Base-by-base conservation (phyloP, 1,140 invertebrate species). In the Triops cancriformis region DNA sequence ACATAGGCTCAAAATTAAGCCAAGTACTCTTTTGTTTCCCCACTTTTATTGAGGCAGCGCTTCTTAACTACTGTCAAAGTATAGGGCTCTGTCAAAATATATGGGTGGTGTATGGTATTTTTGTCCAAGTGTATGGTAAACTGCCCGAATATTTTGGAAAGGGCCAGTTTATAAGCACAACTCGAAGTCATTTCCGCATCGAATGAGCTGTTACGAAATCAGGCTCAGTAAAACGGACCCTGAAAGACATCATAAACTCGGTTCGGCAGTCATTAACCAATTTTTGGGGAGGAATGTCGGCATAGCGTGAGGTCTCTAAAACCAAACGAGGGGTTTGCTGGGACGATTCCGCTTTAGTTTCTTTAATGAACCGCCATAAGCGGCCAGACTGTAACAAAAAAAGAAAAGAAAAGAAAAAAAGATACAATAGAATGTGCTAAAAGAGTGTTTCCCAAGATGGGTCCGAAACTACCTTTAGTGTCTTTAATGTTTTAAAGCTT, bases 321-420 rank as follows among this genome's bases (percentile, higher is more conserved):
- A 64, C 51, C 51, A 64, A 64, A n/a, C 14, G n/a, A 64, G 23
- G 51, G 51, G 31, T 37, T 64, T 23, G 51, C 18, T 23, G 3
- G 51, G 51, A 23, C 1, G n/a, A 64, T 18, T 64, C 18, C 51
- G 51, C 10, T 64, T 64, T 23, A 37, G 18, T 64, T 64, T 64
- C 51, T 64, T n/a, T 64, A 64, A 64, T 64, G 51, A 64, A 64
- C 51, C 51, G 51, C 51, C 51, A 23, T n/a, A 23, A 64, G 51
- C 51, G 14, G 51, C 51, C 14, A 1, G n/a, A 64, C 51, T 37
- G 51, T 12, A 14, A 23, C 6, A n/a, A 64, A 64, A 64, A 64
- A 23, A 18, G 18, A 64, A 64, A 23, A 45, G 18, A 45, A 11
- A 45, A 45, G 18, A 45, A 45, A 45, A 12, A 18, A 45, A 1